Base-by-base conservation (phyloP, 2,797 vertebrate genomes). In the Lutjanus campechanus region DNA sequence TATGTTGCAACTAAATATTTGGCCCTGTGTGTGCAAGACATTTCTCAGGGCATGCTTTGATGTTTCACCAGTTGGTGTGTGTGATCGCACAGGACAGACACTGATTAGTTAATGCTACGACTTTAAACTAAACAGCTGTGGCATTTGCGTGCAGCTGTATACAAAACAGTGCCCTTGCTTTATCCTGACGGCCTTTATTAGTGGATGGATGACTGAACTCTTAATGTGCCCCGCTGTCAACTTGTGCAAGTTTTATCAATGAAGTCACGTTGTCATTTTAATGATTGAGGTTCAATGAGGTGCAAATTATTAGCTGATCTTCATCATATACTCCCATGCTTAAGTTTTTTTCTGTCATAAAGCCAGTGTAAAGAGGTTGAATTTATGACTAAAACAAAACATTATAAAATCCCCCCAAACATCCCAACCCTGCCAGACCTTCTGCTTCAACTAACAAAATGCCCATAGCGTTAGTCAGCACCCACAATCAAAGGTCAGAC, bases 401-500 rank as follows among this genome's bases (percentile, higher is more conserved):
- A 81, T 77, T 56, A 76, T 64, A 54, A 77, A 83, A 76, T 60
- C 59, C 76, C 76, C 71, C 16, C 4, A 3, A 83, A 79, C 72
- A 85, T 68, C 69, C 56, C n/a, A 77, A 79, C 49, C 43, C 49
- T 81, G 77, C 85, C 50, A 87, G 71, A 87, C 84, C 70, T 76
- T 87, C 77, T 84, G 84, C 73, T 88, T 88, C 70, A 86, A 56
- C 89, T 88, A 86, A 82, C 82, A 79, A 89, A 92, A 93, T 90
- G 84, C 90, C 89, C 88, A 75, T 64, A 77, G 88, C 67, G 2
- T 93, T 90, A 91, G 92, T 94, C 92, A 92, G 91, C 85, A 88
- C 72, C 87, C 84, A 79, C 86, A 91, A 92, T 89, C 88, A 93
- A 94, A 93, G 92, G 90, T 93, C 91, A 92, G 91, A 92, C 88